Conservation (phyloP, 2,888 invertebrate species). For the Agrypnus murinus region DNA sequence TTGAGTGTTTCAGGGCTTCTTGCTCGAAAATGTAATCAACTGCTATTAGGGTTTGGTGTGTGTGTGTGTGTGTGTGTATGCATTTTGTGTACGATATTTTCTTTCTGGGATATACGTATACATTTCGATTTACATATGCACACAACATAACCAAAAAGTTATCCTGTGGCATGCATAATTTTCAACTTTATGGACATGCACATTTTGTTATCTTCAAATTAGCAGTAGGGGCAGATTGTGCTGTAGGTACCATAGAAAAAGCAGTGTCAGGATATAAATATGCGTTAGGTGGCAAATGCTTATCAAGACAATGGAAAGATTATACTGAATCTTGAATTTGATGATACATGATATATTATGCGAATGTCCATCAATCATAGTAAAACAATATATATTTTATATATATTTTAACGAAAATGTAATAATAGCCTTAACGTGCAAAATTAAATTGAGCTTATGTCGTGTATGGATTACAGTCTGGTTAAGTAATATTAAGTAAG, state of each 20-base stretch:
- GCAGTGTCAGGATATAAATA: conserved; percentile 27
- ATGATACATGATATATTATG: neutral
- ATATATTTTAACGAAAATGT: too few species aligned
- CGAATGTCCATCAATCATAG: neutral
- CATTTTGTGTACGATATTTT: too few species aligned
- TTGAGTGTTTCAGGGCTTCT: too few species aligned
- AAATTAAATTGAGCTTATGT: too few species aligned
- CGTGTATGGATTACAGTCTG: too few species aligned
- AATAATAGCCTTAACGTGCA: too few species aligned
- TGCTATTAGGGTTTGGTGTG: neutral
- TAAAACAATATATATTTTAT: too few species aligned
- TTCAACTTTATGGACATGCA: conserved; percentile 35
- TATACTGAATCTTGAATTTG: neutral
- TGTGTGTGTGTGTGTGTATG: too few species aligned
- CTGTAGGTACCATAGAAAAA: neutral
- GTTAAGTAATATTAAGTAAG: too few species aligned
- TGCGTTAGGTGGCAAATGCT: too few species aligned
- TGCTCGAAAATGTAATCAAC: conserved; percentile 11
- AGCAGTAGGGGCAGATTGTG: conserved; percentile 6
- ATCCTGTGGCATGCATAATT: conserved; percentile 33
- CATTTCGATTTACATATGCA: conserved; percentile 28
- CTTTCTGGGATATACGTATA: too few species aligned
- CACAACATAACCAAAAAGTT: conserved; percentile 26
- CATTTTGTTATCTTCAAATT: conserved; percentile 33
- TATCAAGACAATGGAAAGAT: neutral